These are phyloP conservation scores for Neopelma chrysocephalum DNA, from an alignment of 2,797 vertebrate species.

Conservation along the genomic window DNA sequence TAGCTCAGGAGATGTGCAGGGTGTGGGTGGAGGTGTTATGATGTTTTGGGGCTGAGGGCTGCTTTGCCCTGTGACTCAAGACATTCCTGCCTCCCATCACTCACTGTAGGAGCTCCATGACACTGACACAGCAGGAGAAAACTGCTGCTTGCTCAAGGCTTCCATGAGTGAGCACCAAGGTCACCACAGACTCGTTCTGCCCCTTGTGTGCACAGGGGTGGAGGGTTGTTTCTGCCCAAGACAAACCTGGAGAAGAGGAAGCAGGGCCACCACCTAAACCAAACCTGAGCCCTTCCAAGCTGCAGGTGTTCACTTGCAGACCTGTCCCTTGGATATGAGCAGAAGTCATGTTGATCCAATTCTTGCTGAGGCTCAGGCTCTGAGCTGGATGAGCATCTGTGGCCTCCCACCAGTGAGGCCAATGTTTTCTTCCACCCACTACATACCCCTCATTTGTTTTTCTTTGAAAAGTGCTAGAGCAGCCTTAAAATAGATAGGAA, in stretches of 20 bases:
- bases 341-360: accelerated
- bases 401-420: not conserved
- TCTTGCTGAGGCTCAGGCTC: not conserved
- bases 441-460: not conserved
- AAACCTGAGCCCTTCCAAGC: not conserved
- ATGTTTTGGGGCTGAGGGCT: not conserved
- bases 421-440: not conserved
- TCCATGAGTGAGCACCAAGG: not conserved
- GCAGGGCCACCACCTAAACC: not conserved
- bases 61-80: not conserved
- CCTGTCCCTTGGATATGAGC: not conserved
- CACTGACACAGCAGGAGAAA: not conserved
- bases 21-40: not conserved
- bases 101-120: not conserved
- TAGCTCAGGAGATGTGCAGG: not conserved
- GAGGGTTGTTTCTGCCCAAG: not conserved
- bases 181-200: not conserved
- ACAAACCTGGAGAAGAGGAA: not conserved
- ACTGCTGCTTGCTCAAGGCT: not conserved
- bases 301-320: not conserved
- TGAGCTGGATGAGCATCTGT: not conserved
- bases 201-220: not conserved
- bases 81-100: not conserved
- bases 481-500: not conserved
- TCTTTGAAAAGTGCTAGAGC: not conserved